Evolutionary conservation across 2,888 invertebrate genomes (phyloP).

Genomic region (Chrysolina americana): DNA sequence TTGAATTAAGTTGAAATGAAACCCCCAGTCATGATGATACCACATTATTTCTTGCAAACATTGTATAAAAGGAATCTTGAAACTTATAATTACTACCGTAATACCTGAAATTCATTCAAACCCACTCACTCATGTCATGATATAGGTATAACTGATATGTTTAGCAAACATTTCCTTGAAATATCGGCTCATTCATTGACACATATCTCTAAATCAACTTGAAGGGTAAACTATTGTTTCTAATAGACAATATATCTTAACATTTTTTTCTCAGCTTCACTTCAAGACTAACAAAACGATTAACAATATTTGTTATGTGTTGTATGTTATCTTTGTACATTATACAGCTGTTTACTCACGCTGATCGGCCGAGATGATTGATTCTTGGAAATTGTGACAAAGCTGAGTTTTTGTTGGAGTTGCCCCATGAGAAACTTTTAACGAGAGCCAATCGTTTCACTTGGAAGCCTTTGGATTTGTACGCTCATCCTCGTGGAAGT

Average conservation of each 20-base stretch:
- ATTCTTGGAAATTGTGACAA: slow-evolving; percentile 18
- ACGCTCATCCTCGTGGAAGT: too few relatives aligned
- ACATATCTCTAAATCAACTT: neutral
- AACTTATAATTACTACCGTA: neutral
- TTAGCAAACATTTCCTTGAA: neutral
- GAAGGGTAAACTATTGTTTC: neutral
- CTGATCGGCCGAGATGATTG: slow-evolving; percentile 6
- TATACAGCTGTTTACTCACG: neutral
- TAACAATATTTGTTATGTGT: slow-evolving; percentile 19
- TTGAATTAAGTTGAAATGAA: too few relatives aligned
- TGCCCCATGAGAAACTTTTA: too few relatives aligned
- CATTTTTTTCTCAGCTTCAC: slow-evolving; percentile 19
- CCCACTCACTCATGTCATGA: neutral
- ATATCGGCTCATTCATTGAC: neutral
- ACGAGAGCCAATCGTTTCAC: too few relatives aligned
- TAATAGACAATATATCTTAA: slow-evolving; percentile 22
- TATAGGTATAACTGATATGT: neutral
- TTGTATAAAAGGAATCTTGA: too few relatives aligned
- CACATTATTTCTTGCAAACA: too few relatives aligned
- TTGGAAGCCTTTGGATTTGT: too few relatives aligned
- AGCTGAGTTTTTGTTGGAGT: neutral
- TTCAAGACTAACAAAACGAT: slow-evolving; percentile 1
- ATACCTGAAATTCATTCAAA: neutral
- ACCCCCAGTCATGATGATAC: too few relatives aligned
- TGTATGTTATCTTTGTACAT: slow-evolving; percentile 13